Percentiles rank a stretch among this genome's conserved stretches.
phyloP scores from a whole-genome alignment of 2,113 vertebrate species.

The Pseudopodoces humilis region DNA sequence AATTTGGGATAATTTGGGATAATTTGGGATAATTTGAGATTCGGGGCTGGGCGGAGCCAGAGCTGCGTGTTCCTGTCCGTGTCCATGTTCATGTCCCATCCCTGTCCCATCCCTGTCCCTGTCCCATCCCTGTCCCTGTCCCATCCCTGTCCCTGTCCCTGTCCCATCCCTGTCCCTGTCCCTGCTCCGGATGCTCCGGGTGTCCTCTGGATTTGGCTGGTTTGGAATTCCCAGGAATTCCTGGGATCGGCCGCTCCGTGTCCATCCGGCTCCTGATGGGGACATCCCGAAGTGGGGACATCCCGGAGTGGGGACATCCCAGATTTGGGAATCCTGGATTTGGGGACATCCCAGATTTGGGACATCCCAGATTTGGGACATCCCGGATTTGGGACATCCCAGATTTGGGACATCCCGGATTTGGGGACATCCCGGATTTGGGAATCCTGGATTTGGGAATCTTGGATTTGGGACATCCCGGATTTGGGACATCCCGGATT shows the following conservation, averaged over 20 bases:
- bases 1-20: too few relatives aligned
- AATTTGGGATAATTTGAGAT: background rate
- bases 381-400: too few relatives aligned
- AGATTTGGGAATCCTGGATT: too few relatives aligned
- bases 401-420: too few relatives aligned
- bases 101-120: too few relatives aligned
- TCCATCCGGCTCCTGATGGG: background rate
- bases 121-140: too few relatives aligned
- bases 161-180: background rate
- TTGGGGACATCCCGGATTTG: too few relatives aligned
- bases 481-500: background rate
- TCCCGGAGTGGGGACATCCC: background rate
- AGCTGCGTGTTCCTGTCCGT: background rate
- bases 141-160: too few relatives aligned
- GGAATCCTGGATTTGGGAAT: too few relatives aligned
- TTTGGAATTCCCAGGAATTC: background rate
- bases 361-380: too few relatives aligned
- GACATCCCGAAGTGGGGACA: background rate
- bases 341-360: background rate
- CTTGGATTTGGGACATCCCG: too few relatives aligned
- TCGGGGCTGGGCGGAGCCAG: background rate
- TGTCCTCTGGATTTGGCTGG: background rate
- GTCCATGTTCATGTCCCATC: too few relatives aligned
- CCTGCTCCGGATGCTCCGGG: background rate
- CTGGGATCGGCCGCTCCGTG: fast-evolving